A percentile compares a stretch with the other conserved stretches of the same genome.
Conservation (phyloP, 2,888 invertebrate species). For the Chymomyza fuscimana region DNA sequence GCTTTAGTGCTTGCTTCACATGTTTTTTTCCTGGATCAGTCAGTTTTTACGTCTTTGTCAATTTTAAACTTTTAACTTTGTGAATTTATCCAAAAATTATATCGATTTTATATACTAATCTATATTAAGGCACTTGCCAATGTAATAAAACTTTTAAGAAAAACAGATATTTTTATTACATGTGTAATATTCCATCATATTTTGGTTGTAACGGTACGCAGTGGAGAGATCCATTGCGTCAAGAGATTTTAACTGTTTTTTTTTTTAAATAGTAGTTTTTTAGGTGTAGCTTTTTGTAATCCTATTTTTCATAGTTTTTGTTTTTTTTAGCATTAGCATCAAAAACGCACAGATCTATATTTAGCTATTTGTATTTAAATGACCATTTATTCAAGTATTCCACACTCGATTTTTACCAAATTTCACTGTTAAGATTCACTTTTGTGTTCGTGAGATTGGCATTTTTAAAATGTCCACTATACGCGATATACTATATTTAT, state of each 20-base stretch:
- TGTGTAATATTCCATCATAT: conserved; percentile 99
- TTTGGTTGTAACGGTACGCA: conserved; percentile 97
- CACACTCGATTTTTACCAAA: not conserved
- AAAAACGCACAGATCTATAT: not conserved
- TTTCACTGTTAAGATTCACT: not conserved
- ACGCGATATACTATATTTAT: not conserved
- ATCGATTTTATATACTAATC: too few species aligned
- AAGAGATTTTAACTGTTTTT: not conserved
- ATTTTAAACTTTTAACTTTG: too few species aligned
- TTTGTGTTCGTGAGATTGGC: not conserved
- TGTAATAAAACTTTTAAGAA: not conserved
- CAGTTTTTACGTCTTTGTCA: too few species aligned
- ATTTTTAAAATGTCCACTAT: not conserved
- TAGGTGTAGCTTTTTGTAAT: not conserved
- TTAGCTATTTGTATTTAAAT: not conserved
- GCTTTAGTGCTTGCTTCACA: too few species aligned
- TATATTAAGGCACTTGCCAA: not conserved
- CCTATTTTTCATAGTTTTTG: not conserved
- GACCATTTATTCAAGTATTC: not conserved
- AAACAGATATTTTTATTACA: conserved; percentile 84
- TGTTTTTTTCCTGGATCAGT: too few species aligned
- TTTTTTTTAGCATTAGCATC: not conserved
- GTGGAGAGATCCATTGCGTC: conserved; percentile 90
- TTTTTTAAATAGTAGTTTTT: conserved; percentile 1
- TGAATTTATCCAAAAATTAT: too few species aligned